phyloP scores from a whole-genome alignment of 2,113 vertebrate genomes.

The Lynx canadensis region DNA sequence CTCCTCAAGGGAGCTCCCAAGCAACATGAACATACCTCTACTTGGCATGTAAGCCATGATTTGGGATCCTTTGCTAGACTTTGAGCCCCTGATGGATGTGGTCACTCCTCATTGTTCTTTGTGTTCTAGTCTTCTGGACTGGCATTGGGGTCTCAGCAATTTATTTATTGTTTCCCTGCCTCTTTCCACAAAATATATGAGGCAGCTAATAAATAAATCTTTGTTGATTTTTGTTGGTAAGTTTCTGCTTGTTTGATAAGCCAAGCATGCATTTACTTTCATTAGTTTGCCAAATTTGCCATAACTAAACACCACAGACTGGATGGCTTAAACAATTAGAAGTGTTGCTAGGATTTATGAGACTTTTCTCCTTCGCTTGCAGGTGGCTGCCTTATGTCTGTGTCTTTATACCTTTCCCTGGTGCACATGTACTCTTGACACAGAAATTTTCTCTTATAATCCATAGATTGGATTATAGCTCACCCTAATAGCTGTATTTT shows the following conservation, averaged over 20 bases:
- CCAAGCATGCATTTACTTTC: not conserved
- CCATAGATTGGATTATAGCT: not conserved
- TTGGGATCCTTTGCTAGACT: not conserved
- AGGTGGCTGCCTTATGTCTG: not conserved
- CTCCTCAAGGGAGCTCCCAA: not conserved
- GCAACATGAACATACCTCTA: too few species aligned
- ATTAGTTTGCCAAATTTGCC: not conserved
- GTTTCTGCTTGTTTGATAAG: constrained; percentile 6
- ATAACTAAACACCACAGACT: not conserved
- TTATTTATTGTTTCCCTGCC: not conserved
- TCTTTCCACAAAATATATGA: not conserved
- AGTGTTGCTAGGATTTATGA: not conserved
- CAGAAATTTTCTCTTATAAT: not conserved
- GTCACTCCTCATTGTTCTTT: not conserved
- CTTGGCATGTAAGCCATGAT: not conserved
- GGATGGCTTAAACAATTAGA: not conserved
- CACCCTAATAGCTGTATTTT: not conserved
- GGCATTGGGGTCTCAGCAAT: not conserved
- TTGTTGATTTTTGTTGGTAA: not conserved
- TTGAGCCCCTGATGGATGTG: not conserved
- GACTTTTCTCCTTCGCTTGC: not conserved
- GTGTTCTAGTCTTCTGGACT: not conserved
- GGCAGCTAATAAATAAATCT: not conserved
- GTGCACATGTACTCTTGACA: not conserved
- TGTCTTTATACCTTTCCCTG: not conserved